phyloP scores from a whole-genome alignment of 2,888 invertebrate genomes.

The Timema cristinae region DNA sequence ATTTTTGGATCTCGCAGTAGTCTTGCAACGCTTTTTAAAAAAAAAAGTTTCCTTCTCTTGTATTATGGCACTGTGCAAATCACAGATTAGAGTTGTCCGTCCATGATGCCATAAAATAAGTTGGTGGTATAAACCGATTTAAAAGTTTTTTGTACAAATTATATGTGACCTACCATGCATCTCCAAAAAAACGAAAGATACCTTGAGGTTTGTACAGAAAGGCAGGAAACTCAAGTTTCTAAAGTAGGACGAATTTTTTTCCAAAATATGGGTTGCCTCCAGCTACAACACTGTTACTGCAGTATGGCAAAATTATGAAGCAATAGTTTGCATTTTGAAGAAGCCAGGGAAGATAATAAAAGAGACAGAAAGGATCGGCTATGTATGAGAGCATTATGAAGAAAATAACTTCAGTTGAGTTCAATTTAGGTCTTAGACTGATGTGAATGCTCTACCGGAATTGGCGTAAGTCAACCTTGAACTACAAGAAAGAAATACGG shows the following conservation, averaged over 20 bases:
- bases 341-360: constrained; percentile 3
- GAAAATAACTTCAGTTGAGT: no score
- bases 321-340: constrained; percentile 5
- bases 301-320: not conserved
- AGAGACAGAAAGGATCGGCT: no score
- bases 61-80: no score
- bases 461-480: no score
- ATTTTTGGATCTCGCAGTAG: no score
- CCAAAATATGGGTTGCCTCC: not conserved
- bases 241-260: not conserved
- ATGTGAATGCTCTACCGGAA: no score
- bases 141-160: not conserved
- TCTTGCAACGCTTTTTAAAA: no score
- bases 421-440: no score
- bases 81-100: no score
- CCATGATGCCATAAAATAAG: not conserved
- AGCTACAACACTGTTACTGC: constrained; percentile 1
- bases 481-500: no score
- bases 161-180: not conserved
- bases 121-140: constrained; percentile 1
- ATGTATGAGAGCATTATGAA: no score
- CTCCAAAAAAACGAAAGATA: constrained; percentile 3
- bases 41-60: no score
- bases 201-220: not conserved
- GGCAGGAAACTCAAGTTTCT: not conserved